phyloP scores from a whole-genome alignment of 2,113 vertebrate genomes.

The Cromileptes altivelis region DNA sequence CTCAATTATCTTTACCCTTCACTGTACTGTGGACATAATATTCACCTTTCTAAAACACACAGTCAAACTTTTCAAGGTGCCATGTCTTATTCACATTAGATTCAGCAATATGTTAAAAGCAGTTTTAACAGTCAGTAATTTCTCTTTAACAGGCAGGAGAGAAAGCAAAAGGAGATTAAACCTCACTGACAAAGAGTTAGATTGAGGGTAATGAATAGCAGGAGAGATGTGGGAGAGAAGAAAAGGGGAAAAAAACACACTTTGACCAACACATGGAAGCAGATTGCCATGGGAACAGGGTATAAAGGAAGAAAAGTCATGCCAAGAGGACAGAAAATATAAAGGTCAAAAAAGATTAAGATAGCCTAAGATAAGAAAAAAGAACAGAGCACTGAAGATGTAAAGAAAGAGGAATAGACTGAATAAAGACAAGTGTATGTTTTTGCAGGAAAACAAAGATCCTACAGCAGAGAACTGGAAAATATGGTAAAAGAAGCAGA shows the following conservation, averaged over 20 bases:
- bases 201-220: background rate
- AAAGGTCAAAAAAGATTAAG: constrained; percentile 20
- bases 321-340: constrained; percentile 18
- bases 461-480: background rate
- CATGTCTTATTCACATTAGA: constrained; percentile 61
- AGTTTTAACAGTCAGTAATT: constrained; percentile 45
- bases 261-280: constrained; percentile 11
- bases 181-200: constrained; percentile 2
- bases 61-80: constrained; percentile 53
- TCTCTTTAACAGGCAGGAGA: constrained; percentile 15
- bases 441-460: background rate
- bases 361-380: background rate
- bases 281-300: constrained; percentile 47
- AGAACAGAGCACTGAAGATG: background rate
- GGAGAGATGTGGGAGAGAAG: background rate
- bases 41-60: constrained; percentile 53
- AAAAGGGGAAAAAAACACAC: background rate
- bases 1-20: constrained; percentile 60
- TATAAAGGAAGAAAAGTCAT: background rate
- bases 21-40: constrained; percentile 26
- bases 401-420: background rate
- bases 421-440: background rate
- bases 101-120: constrained; percentile 41
- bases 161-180: constrained; percentile 18
- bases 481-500: constrained; percentile 8